Evolutionary conservation across 2,797 vertebrate species (phyloP).

Genomic region (Tamandua tetradactyla): DNA sequence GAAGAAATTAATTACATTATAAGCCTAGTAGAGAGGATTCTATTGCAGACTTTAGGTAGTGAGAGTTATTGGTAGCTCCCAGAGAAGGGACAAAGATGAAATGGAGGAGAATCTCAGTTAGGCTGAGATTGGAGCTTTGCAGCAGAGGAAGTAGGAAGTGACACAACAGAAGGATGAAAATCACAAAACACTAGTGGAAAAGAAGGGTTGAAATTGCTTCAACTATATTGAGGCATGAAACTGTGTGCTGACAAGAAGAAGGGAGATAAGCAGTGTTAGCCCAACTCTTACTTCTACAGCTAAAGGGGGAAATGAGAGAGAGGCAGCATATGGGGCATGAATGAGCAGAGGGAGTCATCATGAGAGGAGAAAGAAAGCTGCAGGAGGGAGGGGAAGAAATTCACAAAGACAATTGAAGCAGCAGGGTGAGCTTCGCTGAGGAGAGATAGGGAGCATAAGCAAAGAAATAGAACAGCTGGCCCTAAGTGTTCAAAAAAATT

Average conservation of each 20-base stretch:
- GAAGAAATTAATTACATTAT: background rate
- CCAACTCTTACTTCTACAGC: background rate
- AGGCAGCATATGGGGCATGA: background rate
- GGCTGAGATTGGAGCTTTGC: background rate
- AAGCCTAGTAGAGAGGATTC: background rate
- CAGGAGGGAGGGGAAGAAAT: background rate
- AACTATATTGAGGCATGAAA: background rate
- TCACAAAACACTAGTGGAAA: background rate
- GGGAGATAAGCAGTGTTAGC: background rate
- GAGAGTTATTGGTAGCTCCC: background rate
- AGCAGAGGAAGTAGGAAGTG: background rate
- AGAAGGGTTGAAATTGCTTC: background rate
- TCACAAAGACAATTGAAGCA: background rate
- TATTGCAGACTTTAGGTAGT: background rate
- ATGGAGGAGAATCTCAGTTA: background rate
- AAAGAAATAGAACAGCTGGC: conserved; percentile 35
- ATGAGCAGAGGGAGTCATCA: conserved; percentile 28
- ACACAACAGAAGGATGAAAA: background rate
- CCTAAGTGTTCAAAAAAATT: background rate
- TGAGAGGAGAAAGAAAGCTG: background rate
- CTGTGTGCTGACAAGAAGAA: background rate
- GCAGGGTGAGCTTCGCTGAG: background rate
- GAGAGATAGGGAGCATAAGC: background rate
- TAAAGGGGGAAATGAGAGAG: background rate
- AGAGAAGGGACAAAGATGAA: background rate